These are phyloP conservation scores for Frieseomelitta varia DNA, from an alignment of 1,140 invertebrate species.

Conservation along the genomic window DNA sequence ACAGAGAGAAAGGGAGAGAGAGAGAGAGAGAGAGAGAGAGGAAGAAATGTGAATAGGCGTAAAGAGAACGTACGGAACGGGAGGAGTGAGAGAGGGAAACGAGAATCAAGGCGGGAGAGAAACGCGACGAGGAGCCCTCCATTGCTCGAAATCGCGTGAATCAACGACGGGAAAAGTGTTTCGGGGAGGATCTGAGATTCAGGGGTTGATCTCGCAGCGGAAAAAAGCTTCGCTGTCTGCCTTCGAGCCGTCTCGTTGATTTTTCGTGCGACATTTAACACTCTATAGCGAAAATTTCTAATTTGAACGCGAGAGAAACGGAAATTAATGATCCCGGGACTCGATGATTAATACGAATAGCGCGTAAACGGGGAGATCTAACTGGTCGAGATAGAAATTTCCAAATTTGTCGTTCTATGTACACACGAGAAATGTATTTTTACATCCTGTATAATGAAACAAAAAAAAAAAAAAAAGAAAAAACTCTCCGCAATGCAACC, in stretches of 20 bases:
- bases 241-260: neutral
- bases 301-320: no score
- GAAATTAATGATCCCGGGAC: neutral
- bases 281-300: neutral
- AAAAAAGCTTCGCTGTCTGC: neutral
- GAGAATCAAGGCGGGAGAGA: conserved; percentile 6
- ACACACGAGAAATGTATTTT: no score
- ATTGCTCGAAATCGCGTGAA: neutral
- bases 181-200: conserved; percentile 16
- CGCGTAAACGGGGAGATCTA: no score
- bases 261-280: neutral
- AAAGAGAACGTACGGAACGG: conserved; percentile 4
- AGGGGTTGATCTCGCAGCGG: neutral
- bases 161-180: no score
- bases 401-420: no score
- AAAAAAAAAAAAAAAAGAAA: no score
- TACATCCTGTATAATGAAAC: no score
- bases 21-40: conserved; percentile 16
- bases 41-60: conserved; percentile 4
- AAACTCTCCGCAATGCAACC: no score
- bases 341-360: no score
- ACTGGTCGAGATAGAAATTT: no score
- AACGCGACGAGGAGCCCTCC: neutral
- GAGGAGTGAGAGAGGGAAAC: neutral
- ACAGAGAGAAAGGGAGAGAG: conserved; percentile 15